phyloP scores from a whole-genome alignment of 2,888 invertebrate species.

The Synanthedon vespiformis region DNA sequence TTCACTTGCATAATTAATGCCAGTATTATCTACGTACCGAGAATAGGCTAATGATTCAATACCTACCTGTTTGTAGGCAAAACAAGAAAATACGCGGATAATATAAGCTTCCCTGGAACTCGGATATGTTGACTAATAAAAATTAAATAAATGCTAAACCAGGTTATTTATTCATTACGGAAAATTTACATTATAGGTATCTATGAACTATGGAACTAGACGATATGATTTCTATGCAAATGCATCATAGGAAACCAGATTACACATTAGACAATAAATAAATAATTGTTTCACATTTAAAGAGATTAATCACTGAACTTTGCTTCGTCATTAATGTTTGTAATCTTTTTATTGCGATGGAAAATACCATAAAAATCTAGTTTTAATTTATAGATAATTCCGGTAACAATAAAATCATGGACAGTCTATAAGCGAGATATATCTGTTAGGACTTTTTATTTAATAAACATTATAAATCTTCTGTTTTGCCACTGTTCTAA shows the following conservation, averaged over 20 bases:
- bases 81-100: not conserved
- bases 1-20: constrained; percentile 26
- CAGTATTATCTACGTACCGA: constrained; percentile 9
- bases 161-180: not conserved
- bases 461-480: too few species aligned
- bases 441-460: too few species aligned
- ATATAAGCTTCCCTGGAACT: not conserved
- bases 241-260: not conserved
- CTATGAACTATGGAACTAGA: too few species aligned
- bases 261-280: not conserved
- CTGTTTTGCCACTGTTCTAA: too few species aligned
- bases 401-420: too few species aligned
- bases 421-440: too few species aligned
- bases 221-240: not conserved
- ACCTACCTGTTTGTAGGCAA: constrained; percentile 2
- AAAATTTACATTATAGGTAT: not conserved
- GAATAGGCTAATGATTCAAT: constrained; percentile 19
- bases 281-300: not conserved
- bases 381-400: too few species aligned
- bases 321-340: too few species aligned
- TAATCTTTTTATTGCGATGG: too few species aligned
- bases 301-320: not conserved
- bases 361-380: too few species aligned
- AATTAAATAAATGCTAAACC: not conserved
- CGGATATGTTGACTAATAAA: not conserved